Conservation (phyloP, 2,888 invertebrate genomes). For the Arenicola marina region DNA sequence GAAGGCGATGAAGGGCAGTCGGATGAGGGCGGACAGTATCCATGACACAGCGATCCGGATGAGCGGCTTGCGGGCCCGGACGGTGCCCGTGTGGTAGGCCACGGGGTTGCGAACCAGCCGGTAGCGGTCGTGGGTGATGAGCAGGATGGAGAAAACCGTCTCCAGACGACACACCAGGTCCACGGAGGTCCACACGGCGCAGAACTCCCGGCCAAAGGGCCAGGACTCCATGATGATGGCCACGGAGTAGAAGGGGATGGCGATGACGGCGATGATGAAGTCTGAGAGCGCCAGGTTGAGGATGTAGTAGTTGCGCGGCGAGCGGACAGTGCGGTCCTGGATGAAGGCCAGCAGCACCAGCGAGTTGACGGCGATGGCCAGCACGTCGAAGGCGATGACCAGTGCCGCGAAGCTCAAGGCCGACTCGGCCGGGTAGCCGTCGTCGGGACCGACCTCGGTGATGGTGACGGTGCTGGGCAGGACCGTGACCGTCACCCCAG, state of each 20-base stretch:
- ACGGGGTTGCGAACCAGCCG: conserved; percentile 35
- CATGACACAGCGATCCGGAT: neutral
- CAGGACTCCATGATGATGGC: conserved; percentile 34
- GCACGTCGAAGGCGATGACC: neutral
- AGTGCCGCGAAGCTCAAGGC: neutral
- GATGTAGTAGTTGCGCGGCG: conserved; percentile 37
- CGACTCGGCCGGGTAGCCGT: neutral
- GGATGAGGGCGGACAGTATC: neutral
- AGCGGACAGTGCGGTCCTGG: conserved; percentile 4
- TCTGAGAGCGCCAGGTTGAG: conserved; percentile 41
- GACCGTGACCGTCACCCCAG: no score
- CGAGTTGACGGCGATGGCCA: neutral
- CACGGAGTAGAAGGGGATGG: conserved; percentile 41
- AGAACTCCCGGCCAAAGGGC: conserved; percentile 39
- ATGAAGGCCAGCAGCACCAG: conserved; percentile 7
- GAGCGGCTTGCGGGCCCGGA: conserved; percentile 7
- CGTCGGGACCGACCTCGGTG: neutral
- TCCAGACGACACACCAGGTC: conserved; percentile 41
- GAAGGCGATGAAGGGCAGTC: conserved; percentile 6
- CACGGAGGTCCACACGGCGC: conserved; percentile 36
- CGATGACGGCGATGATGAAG: conserved; percentile 34
- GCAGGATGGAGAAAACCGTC: conserved; percentile 37
- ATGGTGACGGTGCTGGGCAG: no score
- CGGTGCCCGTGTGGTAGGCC: conserved; percentile 29
- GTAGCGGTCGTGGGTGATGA: conserved; percentile 41